A percentile compares a stretch with the other conserved stretches of the same genome.
Evolutionary conservation across 2,797 vertebrate species (phyloP).

Genomic region (Podarcis lilfordi): DNA sequence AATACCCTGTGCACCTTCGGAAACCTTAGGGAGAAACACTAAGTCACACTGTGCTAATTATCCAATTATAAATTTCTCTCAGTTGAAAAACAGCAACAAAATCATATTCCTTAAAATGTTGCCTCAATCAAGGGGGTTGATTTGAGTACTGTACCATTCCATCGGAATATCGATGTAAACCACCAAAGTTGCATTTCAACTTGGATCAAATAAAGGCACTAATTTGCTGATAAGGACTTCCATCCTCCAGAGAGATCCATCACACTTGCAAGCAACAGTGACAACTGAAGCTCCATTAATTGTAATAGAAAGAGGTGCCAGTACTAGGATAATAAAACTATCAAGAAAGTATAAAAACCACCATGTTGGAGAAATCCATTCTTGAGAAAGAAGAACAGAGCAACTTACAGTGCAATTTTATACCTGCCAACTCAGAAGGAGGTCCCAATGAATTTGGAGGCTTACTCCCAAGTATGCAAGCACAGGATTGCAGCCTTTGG

Average conservation of each 20-base stretch:
- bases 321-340: not conserved
- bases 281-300: not conserved
- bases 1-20: not conserved
- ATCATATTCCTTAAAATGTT: not conserved
- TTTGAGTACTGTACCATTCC: not conserved
- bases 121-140: not conserved
- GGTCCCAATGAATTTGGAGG: not conserved
- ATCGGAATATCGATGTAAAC: no score
- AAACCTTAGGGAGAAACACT: not conserved
- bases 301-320: not conserved
- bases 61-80: not conserved
- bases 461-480: not conserved
- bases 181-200: not conserved
- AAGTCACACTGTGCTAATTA: not conserved
- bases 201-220: not conserved
- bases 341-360: not conserved
- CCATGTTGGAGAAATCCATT: not conserved
- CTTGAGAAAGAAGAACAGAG: not conserved
- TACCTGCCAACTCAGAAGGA: not conserved
- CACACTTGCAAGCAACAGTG: not conserved
- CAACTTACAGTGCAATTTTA: not conserved
- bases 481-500: not conserved
- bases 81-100: not conserved
- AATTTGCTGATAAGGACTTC: not conserved
- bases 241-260: not conserved